phyloP scores from a whole-genome alignment of 2,113 vertebrate species.

The Zapus hudsonius region DNA sequence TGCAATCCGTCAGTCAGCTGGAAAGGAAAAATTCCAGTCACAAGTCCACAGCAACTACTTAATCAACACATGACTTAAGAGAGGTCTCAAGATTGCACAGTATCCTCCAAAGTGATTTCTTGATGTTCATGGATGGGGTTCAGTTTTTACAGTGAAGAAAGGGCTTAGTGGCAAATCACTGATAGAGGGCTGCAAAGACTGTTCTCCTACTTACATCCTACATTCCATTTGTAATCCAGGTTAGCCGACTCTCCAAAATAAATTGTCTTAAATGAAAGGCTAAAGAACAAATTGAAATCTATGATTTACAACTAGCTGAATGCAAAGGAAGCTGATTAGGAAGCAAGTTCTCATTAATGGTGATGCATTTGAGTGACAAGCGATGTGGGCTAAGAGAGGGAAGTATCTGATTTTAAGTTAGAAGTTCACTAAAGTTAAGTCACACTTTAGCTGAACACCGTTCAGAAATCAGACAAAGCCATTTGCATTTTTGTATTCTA shows the following conservation, averaged over 20 bases:
- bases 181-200: slow-evolving; percentile 54
- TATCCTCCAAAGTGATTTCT: slow-evolving; percentile 70
- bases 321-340: slow-evolving; percentile 74
- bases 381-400: slow-evolving; percentile 34
- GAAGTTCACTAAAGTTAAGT: slow-evolving; percentile 69
- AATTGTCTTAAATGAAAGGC: slow-evolving; percentile 60
- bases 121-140: slow-evolving; percentile 67
- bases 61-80: slow-evolving; percentile 74
- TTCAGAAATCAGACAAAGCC: slow-evolving; percentile 64
- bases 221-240: slow-evolving; percentile 74
- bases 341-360: slow-evolving; percentile 70
- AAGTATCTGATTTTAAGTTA: slow-evolving; percentile 71
- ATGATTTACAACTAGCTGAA: slow-evolving; percentile 72
- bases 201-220: slow-evolving; percentile 43
- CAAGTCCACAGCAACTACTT: slow-evolving; percentile 67
- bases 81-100: slow-evolving; percentile 72
- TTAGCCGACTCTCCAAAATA: slow-evolving; percentile 63
- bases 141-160: slow-evolving; percentile 70
- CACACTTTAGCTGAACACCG: slow-evolving; percentile 52
- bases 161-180: slow-evolving; percentile 68
- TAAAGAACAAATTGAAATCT: slow-evolving; percentile 67
- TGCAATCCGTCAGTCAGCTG: slow-evolving; percentile 39
- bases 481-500: slow-evolving; percentile 65
- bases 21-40: slow-evolving; percentile 74
- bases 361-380: slow-evolving; percentile 49